phyloP scores from a whole-genome alignment of 2,797 vertebrate genomes.

The Xiphorhynchus erythropygius region DNA sequence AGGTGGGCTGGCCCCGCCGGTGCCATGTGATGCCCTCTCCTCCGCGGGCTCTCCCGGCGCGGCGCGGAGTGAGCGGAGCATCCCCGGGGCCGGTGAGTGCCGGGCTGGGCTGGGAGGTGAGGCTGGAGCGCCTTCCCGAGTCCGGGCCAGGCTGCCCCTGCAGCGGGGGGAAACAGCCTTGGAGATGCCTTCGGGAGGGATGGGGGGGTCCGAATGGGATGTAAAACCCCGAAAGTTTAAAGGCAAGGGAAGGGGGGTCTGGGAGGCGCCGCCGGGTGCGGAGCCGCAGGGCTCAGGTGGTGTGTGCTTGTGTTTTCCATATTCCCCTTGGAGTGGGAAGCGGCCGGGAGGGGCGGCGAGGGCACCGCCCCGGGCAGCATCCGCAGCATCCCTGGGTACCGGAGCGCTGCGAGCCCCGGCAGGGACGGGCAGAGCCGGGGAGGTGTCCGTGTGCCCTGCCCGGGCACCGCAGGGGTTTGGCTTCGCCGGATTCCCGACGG shows the following conservation, averaged over 20 bases:
- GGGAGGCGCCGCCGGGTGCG: background rate
- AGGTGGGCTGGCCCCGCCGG: constrained; percentile 37
- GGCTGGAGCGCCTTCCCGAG: background rate
- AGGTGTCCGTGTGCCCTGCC: background rate
- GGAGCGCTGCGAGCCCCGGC: background rate
- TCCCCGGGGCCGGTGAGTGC: constrained; percentile 30
- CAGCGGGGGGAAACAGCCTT: accelerated
- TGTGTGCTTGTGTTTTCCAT: accelerated
- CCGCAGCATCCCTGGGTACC: background rate
- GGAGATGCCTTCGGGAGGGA: accelerated
- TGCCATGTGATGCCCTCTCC: constrained; percentile 45
- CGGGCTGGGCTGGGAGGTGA: background rate
- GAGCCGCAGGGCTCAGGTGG: background rate
- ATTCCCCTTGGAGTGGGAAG: accelerated
- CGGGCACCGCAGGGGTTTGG: too few relatives aligned
- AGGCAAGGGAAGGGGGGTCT: background rate
- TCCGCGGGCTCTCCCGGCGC: constrained; percentile 15
- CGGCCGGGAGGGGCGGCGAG: background rate
- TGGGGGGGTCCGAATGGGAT: background rate
- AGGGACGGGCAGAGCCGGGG: background rate
- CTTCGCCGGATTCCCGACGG: background rate
- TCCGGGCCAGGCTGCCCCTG: background rate
- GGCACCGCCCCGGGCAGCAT: background rate
- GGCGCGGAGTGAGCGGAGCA: background rate
- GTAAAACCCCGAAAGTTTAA: background rate